These are phyloP conservation scores for Peromyscus californicus DNA, from an alignment of 2,113 vertebrate genomes.

Conservation along the genomic window DNA sequence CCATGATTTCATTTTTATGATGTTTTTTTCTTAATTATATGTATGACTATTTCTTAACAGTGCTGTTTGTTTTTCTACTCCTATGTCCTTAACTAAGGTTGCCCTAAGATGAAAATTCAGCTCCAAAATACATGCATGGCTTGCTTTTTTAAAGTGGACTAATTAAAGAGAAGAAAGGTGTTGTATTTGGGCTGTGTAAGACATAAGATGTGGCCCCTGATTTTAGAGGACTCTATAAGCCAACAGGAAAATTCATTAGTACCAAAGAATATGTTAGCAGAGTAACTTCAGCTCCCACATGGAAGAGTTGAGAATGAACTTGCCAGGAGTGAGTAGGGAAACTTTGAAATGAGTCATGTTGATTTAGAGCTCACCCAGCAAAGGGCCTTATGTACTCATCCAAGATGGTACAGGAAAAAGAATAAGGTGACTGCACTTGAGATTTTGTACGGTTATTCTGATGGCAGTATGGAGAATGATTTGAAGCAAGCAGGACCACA, in stretches of 20 bases:
- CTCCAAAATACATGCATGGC: not conserved
- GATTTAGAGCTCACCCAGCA: not conserved
- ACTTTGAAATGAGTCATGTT: slow-evolving; percentile 11
- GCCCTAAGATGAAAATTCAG: not conserved
- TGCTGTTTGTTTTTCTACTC: not conserved
- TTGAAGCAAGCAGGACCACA: not conserved
- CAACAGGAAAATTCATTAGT: slow-evolving; percentile 24
- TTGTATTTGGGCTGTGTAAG: not conserved
- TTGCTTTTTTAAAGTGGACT: slow-evolving; percentile 15
- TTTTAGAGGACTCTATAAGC: slow-evolving; percentile 11
- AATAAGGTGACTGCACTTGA: not conserved
- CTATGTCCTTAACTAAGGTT: not conserved
- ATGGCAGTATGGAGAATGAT: not conserved
- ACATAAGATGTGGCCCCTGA: not conserved
- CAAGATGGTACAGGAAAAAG: not conserved
- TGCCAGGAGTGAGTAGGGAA: not conserved
- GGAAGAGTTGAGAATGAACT: slow-evolving; percentile 17
- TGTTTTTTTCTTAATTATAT: not conserved
- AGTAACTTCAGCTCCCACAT: not conserved
- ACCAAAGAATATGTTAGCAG: not conserved
- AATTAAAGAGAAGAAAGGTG: slow-evolving; percentile 44
- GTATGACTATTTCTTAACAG: not conserved
- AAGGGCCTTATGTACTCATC: not conserved
- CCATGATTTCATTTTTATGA: not conserved
- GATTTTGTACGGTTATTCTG: slow-evolving; percentile 40